These are phyloP conservation scores for Amia ocellicauda DNA, from an alignment of 2,113 vertebrate genomes.

Conservation along the genomic window DNA sequence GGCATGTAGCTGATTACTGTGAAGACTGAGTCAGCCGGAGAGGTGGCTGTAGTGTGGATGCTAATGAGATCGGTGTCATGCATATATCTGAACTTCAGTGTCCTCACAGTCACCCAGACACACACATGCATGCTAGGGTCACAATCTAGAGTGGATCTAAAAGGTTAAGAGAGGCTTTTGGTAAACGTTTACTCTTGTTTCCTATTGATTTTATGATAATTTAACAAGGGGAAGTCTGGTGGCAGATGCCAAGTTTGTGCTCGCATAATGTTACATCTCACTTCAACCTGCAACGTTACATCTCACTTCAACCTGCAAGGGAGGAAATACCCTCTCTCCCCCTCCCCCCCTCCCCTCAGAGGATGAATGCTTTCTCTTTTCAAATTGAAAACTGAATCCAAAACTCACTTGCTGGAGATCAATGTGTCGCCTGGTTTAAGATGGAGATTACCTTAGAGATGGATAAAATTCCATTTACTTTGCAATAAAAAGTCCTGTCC, in stretches of 20 bases:
- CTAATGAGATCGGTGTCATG: background rate
- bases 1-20: background rate
- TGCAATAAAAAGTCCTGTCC: background rate
- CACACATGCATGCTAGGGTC: too few species aligned
- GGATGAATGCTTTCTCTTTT: too few species aligned
- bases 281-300: too few species aligned
- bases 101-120: background rate
- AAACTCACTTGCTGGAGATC: too few species aligned
- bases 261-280: background rate
- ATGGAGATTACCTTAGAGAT: conserved; percentile 2
- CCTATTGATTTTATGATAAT: conserved; percentile 4
- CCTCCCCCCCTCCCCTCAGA: too few species aligned
- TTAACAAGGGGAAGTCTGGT: background rate
- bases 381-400: too few species aligned
- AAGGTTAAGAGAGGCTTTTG: background rate
- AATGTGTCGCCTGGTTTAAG: background rate
- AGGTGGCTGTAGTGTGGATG: too few species aligned
- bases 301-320: too few species aligned
- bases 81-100: background rate
- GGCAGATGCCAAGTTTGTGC: background rate
- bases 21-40: background rate
- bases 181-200: background rate
- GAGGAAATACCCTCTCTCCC: too few species aligned
- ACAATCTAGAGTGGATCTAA: background rate
- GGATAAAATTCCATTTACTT: conserved; percentile 5